Evolutionary conservation across 2,888 invertebrate species (phyloP), one percentile per base, ranked within the genome.

Genomic region (Euproctis similis): DNA sequence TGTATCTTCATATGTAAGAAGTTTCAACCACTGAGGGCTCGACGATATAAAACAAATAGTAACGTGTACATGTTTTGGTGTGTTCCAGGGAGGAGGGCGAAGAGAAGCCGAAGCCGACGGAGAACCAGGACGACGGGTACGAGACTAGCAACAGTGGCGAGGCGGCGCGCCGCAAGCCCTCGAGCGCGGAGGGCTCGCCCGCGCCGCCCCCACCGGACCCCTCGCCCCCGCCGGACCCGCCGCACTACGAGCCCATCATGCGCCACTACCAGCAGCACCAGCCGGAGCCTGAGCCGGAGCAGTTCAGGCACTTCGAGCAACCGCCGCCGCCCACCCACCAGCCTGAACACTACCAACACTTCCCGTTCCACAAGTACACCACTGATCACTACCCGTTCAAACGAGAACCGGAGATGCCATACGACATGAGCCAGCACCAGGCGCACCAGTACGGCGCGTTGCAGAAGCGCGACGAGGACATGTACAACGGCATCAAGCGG

Each of bases 91-190:
- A 77, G 69, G 82, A 80, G 66, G 82, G 71, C 59, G 69, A 69
- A 45, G 82, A 80, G 53, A 82, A 87, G 82, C 76, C 81, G 65
- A 81, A 76, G 69, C 69, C 74, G 61, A 87, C 89, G 60, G 94
- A 94, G 84, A 90, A 89, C 59, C 91, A 92, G 63, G 94, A 95
- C 86, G 94, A 95, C 86, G 94, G 94, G 48, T 95, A 95, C 86
- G 94, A 94, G 86, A 94, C 94, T 53, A 92, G 93, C 80, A 92
- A 87, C 53, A 88, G 88, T 60, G 88, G 84, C 61, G 82, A 84
- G 73, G 76, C 72, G 67, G 66, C 76, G 70, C 81, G 81, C 48
- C 76, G 77, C 62, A 77, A 77, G 69, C 69, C 67, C 59, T 59
- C 74, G 55, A 57, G 71, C 71, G 51, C 63, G 19, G 65, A 61